phyloP scores from a whole-genome alignment of 2,888 invertebrate genomes.

The Dascillus cervinus region DNA sequence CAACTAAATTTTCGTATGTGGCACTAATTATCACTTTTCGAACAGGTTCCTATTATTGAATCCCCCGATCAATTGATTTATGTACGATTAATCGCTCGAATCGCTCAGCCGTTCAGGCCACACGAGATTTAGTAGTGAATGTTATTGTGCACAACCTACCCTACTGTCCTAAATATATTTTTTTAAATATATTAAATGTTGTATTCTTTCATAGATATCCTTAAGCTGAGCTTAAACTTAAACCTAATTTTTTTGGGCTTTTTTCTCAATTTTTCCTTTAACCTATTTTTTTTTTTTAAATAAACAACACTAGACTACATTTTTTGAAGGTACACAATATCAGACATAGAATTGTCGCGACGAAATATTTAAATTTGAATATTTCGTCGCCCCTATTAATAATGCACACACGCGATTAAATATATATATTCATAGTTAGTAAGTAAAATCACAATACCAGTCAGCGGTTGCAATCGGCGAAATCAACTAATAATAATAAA shows the following conservation, averaged over 20 bases:
- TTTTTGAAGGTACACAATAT: slow-evolving; percentile 42
- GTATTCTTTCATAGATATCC: slow-evolving; percentile 46
- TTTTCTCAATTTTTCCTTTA: slow-evolving; percentile 28
- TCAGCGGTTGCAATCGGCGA: slow-evolving; percentile 18
- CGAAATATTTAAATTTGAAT: slow-evolving; percentile 18
- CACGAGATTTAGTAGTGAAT: slow-evolving; percentile 26
- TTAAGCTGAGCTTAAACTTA: slow-evolving; percentile 36
- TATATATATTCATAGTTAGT: no score
- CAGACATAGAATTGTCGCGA: slow-evolving; percentile 41
- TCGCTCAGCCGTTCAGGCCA: no score
- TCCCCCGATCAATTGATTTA: no score
- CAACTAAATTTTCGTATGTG: no score
- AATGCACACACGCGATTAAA: slow-evolving; percentile 38
- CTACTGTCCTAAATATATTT: no score
- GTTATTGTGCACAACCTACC: slow-evolving; percentile 35
- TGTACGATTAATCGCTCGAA: no score
- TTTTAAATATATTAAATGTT: no score
- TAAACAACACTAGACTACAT: slow-evolving; percentile 37
- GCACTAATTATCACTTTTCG: no score
- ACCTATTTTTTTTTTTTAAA: slow-evolving; percentile 26
- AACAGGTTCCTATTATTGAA: no score
- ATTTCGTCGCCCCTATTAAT: slow-evolving; percentile 12
- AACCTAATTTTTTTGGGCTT: slow-evolving; percentile 30
- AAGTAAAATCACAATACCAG: slow-evolving; percentile 38
- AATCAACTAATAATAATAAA: not conserved